phyloP scores from a whole-genome alignment of 2,113 vertebrate species.

The Cyanocitta stelleri region DNA sequence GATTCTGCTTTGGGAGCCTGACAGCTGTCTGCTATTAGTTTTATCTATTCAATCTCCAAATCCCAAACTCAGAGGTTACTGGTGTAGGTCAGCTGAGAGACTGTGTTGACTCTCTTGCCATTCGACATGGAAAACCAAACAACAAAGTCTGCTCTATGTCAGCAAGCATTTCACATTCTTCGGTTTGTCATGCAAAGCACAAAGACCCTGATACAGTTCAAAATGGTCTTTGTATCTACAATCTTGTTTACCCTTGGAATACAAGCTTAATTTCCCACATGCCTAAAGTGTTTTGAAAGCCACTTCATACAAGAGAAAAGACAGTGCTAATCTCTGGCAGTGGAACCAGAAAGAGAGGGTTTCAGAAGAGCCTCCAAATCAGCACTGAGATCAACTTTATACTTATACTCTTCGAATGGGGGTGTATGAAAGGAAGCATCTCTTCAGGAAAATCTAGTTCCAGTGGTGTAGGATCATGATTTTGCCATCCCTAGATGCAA shows the following conservation, averaged over 20 bases:
- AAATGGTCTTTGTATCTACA: conserved; percentile 41
- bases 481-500: not conserved
- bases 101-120: conserved; percentile 49
- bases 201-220: conserved; percentile 37
- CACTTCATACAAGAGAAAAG: conserved; percentile 13
- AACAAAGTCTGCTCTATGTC: conserved; percentile 53
- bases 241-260: conserved; percentile 43
- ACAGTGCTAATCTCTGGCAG: conserved; percentile 2
- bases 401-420: not conserved
- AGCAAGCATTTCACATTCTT: conserved; percentile 50
- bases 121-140: conserved; percentile 54
- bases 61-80: conserved; percentile 41
- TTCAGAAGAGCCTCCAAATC: not conserved
- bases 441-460: not conserved
- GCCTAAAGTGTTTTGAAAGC: conserved; percentile 30
- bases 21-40: conserved; percentile 28
- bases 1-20: not conserved
- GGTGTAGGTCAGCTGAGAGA: conserved; percentile 29
- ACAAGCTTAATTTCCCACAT: conserved; percentile 43
- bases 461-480: not conserved
- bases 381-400: not conserved
- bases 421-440: not conserved
- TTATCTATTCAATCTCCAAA: conserved; percentile 60
- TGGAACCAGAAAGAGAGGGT: not conserved
- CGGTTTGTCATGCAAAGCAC: conserved; percentile 50